Evolutionary conservation across 2,113 vertebrate genomes (phyloP), one percentile per base, ranked within the genome.

Genomic region (Myrmecobius fasciatus): DNA sequence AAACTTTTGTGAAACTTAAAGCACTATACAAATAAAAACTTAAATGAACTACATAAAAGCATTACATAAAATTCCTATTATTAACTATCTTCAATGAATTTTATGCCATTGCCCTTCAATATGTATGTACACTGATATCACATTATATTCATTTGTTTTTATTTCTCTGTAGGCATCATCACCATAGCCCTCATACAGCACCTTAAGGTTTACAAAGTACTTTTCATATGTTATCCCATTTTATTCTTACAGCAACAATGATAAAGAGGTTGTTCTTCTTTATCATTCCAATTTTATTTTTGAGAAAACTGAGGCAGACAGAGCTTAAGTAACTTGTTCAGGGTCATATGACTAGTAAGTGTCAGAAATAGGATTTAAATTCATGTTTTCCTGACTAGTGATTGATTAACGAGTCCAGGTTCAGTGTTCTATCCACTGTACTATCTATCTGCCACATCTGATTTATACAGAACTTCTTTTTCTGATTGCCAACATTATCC

Each of bases 401-500:
- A 75, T 75, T 75, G 67, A 75, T 75, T 67, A 3, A 67, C 11
- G n/a, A 83, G 20, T 83, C n/a, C 67, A 83, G 36, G 36, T 22
- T 17, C 36, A 43, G 20, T 43, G 67, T 17, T 83, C 67, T 83
- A 83, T 43, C 67, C 36, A 43, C 67, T n/a, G 20, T 26, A 83
- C 67, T 83, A 8, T 43, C 67, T 83, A 83, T 6, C 67, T n/a
- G 36, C 60, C 60, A 75, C 20, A 36, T 75, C 36, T 75, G 60
- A 75, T 75, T n/a, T 75, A 75, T n/a, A 90, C 46, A 90, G 7
- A 89, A 94, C 22, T 91, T 92, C 46, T 60, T 47, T 47, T 91
- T n/a, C 36, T 95, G 53, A 91, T 94, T 48, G 92, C 0, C 91
- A 25, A 53, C 46, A 20, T 14, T 31, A 92, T 8, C 10, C 53